Conservation (phyloP, 2,797 vertebrate genomes). For the Coreius guichenoti region DNA sequence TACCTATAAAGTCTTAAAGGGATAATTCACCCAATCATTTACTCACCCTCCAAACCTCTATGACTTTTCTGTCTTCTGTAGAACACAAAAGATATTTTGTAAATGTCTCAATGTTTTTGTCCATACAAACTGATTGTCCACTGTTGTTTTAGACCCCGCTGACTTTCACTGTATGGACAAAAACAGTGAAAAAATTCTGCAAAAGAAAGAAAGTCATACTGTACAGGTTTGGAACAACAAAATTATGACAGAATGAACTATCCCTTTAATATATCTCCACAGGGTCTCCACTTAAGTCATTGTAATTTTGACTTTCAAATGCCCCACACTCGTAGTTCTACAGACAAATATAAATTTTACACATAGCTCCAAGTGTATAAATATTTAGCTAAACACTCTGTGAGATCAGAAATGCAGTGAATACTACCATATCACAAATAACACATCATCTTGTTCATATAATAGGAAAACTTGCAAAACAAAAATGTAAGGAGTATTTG, state of each 20-base stretch:
- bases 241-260: background rate
- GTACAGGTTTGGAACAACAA: background rate
- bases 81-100: background rate
- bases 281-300: slow-evolving; percentile 8
- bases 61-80: background rate
- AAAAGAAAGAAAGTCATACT: background rate
- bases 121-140: background rate
- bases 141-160: background rate
- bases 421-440: slow-evolving; percentile 46
- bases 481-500: slow-evolving; percentile 12
- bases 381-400: slow-evolving; percentile 41
- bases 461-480: slow-evolving; percentile 18
- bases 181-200: background rate
- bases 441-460: slow-evolving; percentile 37
- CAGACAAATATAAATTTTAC: slow-evolving; percentile 38
- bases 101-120: background rate
- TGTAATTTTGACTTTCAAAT: slow-evolving; percentile 12
- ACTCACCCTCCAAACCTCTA: background rate
- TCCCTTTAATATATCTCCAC: slow-evolving; percentile 8
- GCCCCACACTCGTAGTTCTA: background rate
- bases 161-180: background rate
- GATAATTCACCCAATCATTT: slow-evolving; percentile 8
- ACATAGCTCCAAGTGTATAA: slow-evolving; percentile 20
- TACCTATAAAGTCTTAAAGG: slow-evolving; percentile 39
- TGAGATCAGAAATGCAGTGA: slow-evolving; percentile 40